A percentile compares a stretch with the other conserved stretches of the same genome.
These are phyloP conservation scores for Choloepus hoffmanni DNA, from an alignment of 2,113 vertebrate species.

Conservation along the genomic window DNA sequence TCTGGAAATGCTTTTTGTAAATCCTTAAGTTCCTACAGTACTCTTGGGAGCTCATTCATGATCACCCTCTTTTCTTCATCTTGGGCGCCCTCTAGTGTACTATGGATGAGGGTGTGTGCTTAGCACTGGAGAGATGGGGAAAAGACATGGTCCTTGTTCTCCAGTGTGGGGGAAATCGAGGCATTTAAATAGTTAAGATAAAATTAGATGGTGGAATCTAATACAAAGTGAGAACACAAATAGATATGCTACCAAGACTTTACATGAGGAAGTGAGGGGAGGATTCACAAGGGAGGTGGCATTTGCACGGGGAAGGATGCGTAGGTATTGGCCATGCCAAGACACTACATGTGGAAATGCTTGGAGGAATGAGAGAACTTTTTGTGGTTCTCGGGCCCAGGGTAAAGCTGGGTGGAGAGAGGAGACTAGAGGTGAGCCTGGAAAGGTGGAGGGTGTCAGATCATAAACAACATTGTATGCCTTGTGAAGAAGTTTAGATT, in stretches of 20 bases:
- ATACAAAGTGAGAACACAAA: not conserved
- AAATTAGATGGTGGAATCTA: not conserved
- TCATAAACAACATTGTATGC: not conserved
- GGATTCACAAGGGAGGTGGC: not conserved
- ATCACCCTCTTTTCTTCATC: not conserved
- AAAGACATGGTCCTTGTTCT: conserved; percentile 37
- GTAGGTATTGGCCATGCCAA: not conserved
- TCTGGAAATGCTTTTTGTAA: conserved; percentile 23
- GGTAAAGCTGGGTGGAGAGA: not conserved
- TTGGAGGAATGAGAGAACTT: not conserved
- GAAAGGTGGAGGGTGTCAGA: not conserved
- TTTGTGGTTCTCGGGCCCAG: not conserved
- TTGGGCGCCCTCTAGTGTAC: not conserved
- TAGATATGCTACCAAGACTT: not conserved
- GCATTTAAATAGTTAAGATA: not conserved
- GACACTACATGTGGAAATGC: not conserved
- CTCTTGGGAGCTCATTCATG: not conserved
- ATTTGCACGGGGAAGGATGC: not conserved
- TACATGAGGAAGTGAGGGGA: not conserved
- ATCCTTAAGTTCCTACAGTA: conserved; percentile 5
- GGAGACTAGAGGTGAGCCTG: not conserved
- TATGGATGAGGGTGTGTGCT: not conserved
- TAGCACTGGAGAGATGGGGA: not conserved
- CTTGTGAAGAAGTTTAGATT: conserved; percentile 38
- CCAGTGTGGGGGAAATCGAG: not conserved